Evolutionary conservation across 2,888 invertebrate genomes (phyloP), one percentile per base, ranked within the genome.

Genomic region (Halictus quadricinctus): DNA sequence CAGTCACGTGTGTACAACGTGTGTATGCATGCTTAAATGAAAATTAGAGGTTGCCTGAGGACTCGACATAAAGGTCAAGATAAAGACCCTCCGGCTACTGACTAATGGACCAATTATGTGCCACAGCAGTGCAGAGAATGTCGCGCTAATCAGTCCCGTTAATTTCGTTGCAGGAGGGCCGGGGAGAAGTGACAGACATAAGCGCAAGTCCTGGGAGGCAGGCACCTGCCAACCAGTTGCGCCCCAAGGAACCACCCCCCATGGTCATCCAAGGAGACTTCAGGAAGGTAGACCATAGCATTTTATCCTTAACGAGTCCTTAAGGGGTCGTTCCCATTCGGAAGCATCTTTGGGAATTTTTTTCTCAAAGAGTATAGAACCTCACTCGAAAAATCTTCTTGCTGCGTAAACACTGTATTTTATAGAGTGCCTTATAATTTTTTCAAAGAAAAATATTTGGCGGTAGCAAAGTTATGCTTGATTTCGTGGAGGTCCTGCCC

Each of bases 261-360:
- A 97, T 97, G 96, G 96, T 97, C 95, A 96, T 98, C 95, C 98
- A 98, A 95, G 98, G 98, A 92, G 98, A 98, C 95, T 98, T 98
- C 96, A 96, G 98, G 94, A 98, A 98, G 97, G 97, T 97, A 95
- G 74, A 54, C 70, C 54, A 54, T 72, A 15, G 18, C 58, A 66
- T 29, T 76, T 76, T 29, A 43, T 13, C 8, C 12, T 43, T 21
- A 29, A 60, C 21, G 43, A 29, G 29, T 54, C 36, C 13, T 1
- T 4, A 4, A n/a, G n/a, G 58, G 58, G 4, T n/a, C 54, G n/a
- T 54, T 54, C 54, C 54, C 21, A 54, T n/a, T 8, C 54, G 54
- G 21, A n/a, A n/a, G n/a, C 54, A 21, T 58, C 4, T n/a, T 58
- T n/a, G 4, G 10, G n/a, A n/a, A 58, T 58, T 10, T n/a, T n/a